phyloP scores from a whole-genome alignment of 2,797 vertebrate genomes.

The Syncerus caffer region DNA sequence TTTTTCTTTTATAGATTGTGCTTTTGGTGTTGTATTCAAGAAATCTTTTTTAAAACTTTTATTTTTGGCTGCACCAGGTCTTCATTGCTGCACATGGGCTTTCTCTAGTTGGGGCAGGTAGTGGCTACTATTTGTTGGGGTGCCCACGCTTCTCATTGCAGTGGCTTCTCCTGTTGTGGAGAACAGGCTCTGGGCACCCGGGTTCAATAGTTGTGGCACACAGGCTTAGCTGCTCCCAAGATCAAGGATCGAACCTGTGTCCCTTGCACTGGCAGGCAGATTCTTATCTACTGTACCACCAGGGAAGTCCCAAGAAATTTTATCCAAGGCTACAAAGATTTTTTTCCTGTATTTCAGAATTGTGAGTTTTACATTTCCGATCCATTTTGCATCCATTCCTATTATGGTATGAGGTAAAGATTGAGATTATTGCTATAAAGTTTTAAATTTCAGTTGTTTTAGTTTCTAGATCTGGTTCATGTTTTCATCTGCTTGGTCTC shows the following conservation, averaged over 20 bases:
- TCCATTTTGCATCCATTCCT: neutral
- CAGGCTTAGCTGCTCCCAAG: neutral
- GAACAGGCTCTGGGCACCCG: neutral
- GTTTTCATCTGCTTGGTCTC: neutral
- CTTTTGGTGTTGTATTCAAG: neutral
- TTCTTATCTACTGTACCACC: neutral
- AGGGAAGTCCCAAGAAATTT: neutral
- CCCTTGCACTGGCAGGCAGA: neutral
- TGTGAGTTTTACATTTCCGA: neutral
- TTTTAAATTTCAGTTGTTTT: neutral
- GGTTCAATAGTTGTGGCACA: neutral
- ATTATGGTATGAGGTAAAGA: neutral
- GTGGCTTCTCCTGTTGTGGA: neutral
- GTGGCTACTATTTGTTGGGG: neutral
- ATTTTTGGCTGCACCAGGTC: neutral
- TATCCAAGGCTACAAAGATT: neutral
- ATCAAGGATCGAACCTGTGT: neutral
- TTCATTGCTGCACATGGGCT: neutral
- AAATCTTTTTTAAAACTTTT: neutral
- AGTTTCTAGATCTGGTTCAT: neutral
- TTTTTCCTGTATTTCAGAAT: neutral
- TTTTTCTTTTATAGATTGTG: neutral
- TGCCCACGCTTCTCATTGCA: neutral
- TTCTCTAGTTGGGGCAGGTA: neutral
- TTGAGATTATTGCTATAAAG: neutral